A percentile compares a stretch with the other conserved stretches of the same genome.
Conservation (phyloP, 2,888 invertebrate species). For the Aproaerema taeniolella region DNA sequence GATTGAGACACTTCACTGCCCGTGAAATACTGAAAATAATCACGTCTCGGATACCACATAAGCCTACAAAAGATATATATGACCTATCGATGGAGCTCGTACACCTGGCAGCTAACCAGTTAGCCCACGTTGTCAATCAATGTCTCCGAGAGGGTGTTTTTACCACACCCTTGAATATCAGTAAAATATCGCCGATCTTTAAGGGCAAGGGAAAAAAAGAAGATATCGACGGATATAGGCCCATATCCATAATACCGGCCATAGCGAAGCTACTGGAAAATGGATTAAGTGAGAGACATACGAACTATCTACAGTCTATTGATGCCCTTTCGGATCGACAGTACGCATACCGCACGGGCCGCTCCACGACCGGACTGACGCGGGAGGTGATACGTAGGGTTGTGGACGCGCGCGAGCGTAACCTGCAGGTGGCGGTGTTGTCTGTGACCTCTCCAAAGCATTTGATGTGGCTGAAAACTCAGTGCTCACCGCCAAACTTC, state of each 20-base stretch:
- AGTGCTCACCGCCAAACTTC: not conserved
- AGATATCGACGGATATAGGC: not conserved
- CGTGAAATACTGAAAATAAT: not conserved
- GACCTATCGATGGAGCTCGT: not conserved
- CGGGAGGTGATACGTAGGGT: not conserved
- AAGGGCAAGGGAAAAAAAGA: conserved; percentile 1
- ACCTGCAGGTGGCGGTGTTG: not conserved
- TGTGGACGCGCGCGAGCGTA: not conserved
- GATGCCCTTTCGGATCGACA: not conserved
- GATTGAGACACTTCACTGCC: not conserved
- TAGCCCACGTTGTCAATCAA: not conserved
- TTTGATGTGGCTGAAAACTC: not conserved
- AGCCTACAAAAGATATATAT: not conserved
- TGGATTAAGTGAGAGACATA: not conserved
- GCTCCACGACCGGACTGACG: not conserved
- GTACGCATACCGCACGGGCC: not conserved
- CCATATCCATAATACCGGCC: not conserved
- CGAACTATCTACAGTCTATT: not conserved
- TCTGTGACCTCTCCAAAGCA: conserved; percentile 1
- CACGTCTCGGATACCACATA: not conserved
- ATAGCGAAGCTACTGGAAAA: not conserved
- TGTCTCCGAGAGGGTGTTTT: not conserved
- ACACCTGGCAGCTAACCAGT: not conserved
- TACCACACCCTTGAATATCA: not conserved
- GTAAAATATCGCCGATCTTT: not conserved